These are phyloP conservation scores for Daphoenositta chrysoptera DNA, from an alignment of 2,113 vertebrate genomes.

Conservation along the genomic window DNA sequence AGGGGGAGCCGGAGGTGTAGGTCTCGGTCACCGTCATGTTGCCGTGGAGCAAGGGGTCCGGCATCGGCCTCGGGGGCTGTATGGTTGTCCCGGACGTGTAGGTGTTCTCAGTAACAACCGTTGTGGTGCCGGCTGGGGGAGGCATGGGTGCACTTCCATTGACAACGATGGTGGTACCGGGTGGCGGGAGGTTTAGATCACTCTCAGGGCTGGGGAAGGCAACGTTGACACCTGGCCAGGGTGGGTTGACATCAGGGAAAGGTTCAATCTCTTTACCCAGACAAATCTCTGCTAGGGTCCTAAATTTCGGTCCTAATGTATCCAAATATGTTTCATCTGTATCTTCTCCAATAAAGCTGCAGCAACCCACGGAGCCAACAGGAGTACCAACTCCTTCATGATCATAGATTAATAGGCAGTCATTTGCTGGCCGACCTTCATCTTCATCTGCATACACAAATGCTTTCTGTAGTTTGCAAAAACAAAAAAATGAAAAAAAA, in stretches of 20 bases:
- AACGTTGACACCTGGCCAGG: constrained; percentile 57
- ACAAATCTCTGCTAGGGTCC: constrained; percentile 89
- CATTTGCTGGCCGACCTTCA: constrained; percentile 72
- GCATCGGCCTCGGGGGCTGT: constrained; percentile 63
- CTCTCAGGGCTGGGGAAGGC: constrained; percentile 57
- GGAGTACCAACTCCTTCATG: constrained; percentile 81
- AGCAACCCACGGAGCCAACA: constrained; percentile 87
- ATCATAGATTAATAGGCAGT: constrained; percentile 77
- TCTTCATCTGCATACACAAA: constrained; percentile 72
- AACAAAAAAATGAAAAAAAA: not conserved
- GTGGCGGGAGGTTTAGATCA: constrained; percentile 66
- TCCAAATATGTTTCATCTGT: constrained; percentile 84
- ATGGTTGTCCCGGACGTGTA: constrained; percentile 58
- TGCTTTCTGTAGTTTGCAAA: constrained; percentile 79
- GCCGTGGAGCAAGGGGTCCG: constrained; percentile 62
- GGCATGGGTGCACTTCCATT: constrained; percentile 64
- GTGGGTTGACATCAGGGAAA: constrained; percentile 63
- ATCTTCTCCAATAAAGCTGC: constrained; percentile 84
- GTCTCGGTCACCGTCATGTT: constrained; percentile 78
- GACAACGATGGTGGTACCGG: constrained; percentile 72
- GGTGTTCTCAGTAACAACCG: constrained; percentile 60
- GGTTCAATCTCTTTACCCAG: constrained; percentile 75
- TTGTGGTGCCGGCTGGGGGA: constrained; percentile 29
- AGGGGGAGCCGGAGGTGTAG: constrained; percentile 65
- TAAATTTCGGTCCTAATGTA: constrained; percentile 89